Evolutionary conservation across 35 echinoderm and acorn worm genomes (phyloP).

Genomic region (Nesometra sesokonis): DNA sequence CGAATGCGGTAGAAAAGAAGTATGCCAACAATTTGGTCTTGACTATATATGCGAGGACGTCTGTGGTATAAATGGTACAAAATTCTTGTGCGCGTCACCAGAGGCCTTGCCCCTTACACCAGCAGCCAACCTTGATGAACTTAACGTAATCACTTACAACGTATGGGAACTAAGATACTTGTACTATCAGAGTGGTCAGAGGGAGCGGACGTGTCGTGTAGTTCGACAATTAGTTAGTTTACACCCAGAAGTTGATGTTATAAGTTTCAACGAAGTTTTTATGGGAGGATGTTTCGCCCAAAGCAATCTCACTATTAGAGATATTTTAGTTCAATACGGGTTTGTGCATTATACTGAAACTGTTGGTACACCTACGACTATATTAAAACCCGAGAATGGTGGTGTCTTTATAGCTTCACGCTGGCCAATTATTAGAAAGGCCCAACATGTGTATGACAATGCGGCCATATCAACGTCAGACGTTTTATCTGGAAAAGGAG

Average conservation of each 20-base stretch:
- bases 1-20: background rate
- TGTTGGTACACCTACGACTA: constrained; percentile 36
- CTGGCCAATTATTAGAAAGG: constrained; percentile 72
- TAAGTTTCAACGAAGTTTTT: constrained; percentile 80
- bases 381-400: constrained; percentile 59
- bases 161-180: constrained; percentile 87
- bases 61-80: background rate
- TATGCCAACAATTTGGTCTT: constrained; percentile 39
- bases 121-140: background rate
- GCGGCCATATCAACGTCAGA: constrained; percentile 35
- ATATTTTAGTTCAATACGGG: constrained; percentile 66
- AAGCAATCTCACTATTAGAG: constrained; percentile 47
- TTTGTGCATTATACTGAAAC: constrained; percentile 69
- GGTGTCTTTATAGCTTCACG: constrained; percentile 86
- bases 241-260: constrained; percentile 79
- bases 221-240: constrained; percentile 46
- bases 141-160: constrained; percentile 73
- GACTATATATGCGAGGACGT: constrained; percentile 22
- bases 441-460: constrained; percentile 38
- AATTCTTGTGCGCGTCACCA: background rate
- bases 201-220: constrained; percentile 80
- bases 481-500: constrained; percentile 61
- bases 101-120: background rate
- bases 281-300: constrained; percentile 84
- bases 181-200: constrained; percentile 72